phyloP scores from a whole-genome alignment of 2,797 vertebrate species.

The Neolamprologus multifasciatus region DNA sequence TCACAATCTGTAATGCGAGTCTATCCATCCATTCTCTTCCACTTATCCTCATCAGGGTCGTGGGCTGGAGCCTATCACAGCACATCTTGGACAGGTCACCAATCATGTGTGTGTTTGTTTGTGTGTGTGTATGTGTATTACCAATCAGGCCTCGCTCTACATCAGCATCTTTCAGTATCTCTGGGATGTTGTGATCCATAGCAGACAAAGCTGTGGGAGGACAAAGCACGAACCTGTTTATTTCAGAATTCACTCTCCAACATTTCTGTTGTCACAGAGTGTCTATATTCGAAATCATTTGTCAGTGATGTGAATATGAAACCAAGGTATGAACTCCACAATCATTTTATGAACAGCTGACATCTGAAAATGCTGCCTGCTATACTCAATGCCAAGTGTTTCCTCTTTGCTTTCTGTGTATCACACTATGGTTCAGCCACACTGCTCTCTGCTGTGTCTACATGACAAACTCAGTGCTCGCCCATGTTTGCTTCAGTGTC shows the following conservation, averaged over 20 bases:
- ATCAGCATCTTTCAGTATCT: background rate
- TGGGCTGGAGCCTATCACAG: background rate
- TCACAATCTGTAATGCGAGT: background rate
- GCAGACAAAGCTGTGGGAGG: background rate
- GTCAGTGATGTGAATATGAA: background rate
- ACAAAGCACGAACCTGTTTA: background rate
- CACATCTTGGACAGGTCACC: background rate
- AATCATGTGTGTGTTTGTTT: accelerated
- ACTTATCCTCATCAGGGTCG: background rate
- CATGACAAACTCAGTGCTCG: background rate
- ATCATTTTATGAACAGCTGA: background rate
- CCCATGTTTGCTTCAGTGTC: too few species aligned
- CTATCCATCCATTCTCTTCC: background rate
- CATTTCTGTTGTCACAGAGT: background rate
- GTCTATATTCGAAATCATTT: accelerated
- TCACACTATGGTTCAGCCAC: background rate
- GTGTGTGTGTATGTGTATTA: background rate
- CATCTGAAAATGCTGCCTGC: background rate
- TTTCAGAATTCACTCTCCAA: background rate
- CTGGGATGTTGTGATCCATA: constrained; percentile 42
- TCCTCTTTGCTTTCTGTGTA: background rate
- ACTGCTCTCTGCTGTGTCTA: background rate
- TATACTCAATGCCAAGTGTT: background rate
- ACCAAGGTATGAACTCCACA: accelerated
- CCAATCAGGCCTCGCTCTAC: background rate